These are phyloP conservation scores for Oreonectes daqikongensis DNA, from an alignment of 2,797 vertebrate genomes.

Conservation along the genomic window DNA sequence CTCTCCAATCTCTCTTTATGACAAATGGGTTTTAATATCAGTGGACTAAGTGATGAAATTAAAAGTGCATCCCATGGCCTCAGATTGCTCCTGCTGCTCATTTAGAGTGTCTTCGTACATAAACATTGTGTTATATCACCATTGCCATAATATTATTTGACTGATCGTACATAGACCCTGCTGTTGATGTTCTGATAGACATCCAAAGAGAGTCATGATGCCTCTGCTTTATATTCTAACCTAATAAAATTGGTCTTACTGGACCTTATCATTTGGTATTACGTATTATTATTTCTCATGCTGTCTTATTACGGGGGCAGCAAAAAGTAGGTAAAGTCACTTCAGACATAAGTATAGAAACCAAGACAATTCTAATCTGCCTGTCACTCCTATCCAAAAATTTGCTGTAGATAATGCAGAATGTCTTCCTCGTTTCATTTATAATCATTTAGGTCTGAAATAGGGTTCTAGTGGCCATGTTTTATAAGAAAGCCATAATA, in stretches of 20 bases:
- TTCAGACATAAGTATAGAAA: no score
- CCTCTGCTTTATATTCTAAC: slow-evolving; percentile 69
- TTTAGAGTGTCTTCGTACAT: not conserved
- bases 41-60: slow-evolving; percentile 82
- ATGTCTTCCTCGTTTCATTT: no score
- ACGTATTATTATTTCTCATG: slow-evolving; percentile 69
- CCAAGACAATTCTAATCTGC: no score
- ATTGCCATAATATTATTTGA: slow-evolving; percentile 63
- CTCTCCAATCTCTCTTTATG: slow-evolving; percentile 64
- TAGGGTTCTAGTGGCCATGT: no score
- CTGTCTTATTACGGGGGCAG: slow-evolving; percentile 52
- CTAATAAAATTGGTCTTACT: slow-evolving; percentile 69
- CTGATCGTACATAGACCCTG: slow-evolving; percentile 54
- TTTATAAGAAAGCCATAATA: slow-evolving; percentile 30
- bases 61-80: slow-evolving; percentile 77
- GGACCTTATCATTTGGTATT: slow-evolving; percentile 76
- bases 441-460: no score
- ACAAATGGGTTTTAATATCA: slow-evolving; percentile 86
- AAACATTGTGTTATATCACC: slow-evolving; percentile 71
- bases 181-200: slow-evolving; percentile 53
- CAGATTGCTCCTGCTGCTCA: slow-evolving; percentile 71
- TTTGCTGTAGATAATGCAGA: no score
- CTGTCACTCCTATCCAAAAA: no score
- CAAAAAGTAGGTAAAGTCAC: not conserved
- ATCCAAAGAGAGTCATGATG: slow-evolving; percentile 59